phyloP scores from a whole-genome alignment of 2,888 invertebrate genomes.

The Tanytarsus gracilentus region DNA sequence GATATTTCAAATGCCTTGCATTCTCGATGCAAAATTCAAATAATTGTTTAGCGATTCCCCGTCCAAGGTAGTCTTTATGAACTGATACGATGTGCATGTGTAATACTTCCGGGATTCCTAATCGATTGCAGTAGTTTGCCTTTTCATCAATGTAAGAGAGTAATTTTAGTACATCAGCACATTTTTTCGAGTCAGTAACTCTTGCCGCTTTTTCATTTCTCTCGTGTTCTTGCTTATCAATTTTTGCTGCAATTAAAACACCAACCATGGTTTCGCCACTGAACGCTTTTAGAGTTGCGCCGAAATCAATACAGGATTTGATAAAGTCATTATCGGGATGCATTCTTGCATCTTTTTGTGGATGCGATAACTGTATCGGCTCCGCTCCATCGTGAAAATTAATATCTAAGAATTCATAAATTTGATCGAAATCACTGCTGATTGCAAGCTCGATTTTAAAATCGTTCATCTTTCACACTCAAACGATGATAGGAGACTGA shows the following conservation, averaged over 20 bases:
- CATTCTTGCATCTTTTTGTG: not conserved
- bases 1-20: not conserved
- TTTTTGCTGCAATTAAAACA: conserved; percentile 4
- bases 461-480: conserved; percentile 7
- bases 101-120: not conserved
- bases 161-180: conserved; percentile 6
- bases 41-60: conserved; percentile 1
- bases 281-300: not conserved
- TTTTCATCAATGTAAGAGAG: conserved; percentile 13
- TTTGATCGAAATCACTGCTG: not conserved
- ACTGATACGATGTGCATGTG: conserved; percentile 8
- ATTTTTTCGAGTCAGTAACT: not conserved
- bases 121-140: conserved; percentile 17
- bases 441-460: not conserved
- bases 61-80: not conserved
- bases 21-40: conserved; percentile 16
- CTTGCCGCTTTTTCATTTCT: not conserved
- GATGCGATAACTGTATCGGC: conserved; percentile 11
- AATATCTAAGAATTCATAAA: not conserved
- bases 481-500: too few species aligned
- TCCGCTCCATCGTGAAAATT: conserved; percentile 15
- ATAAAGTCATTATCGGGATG: not conserved
- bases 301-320: not conserved
- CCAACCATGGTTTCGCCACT: conserved; percentile 2
- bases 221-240: not conserved